Conservation (phyloP, 2,797 vertebrate genomes). For the Xiphorhynchus erythropygius region DNA sequence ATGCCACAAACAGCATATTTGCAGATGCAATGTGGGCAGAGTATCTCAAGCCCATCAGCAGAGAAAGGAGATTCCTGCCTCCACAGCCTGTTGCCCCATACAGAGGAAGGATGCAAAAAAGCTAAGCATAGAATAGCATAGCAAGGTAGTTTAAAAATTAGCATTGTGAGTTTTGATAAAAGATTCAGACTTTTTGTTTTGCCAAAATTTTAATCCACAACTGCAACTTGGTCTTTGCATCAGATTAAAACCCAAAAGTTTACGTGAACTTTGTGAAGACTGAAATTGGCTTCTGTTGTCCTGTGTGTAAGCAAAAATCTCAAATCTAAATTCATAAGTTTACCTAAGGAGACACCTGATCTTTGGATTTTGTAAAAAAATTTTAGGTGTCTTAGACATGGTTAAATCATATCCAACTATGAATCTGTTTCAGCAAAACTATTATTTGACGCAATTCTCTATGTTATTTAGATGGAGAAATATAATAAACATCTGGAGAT, state of each 20-base stretch:
- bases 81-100: background rate
- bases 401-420: background rate
- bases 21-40: background rate
- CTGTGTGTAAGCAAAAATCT: background rate
- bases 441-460: slow-evolving; percentile 3
- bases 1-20: background rate
- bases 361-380: background rate
- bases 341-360: background rate
- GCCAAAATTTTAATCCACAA: background rate
- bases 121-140: background rate
- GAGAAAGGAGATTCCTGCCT: background rate
- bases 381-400: background rate
- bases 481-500: slow-evolving; percentile 90
- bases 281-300: background rate
- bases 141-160: background rate
- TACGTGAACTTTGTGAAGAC: background rate
- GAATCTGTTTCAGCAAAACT: background rate
- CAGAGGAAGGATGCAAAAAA: background rate
- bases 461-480: slow-evolving; percentile 85
- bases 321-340: background rate
- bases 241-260: background rate
- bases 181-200: background rate
- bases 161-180: background rate
- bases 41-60: background rate
- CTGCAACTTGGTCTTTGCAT: background rate